These are phyloP conservation scores for Chironomus striatipennis DNA, from an alignment of 1,140 invertebrate genomes.

Conservation along the genomic window DNA sequence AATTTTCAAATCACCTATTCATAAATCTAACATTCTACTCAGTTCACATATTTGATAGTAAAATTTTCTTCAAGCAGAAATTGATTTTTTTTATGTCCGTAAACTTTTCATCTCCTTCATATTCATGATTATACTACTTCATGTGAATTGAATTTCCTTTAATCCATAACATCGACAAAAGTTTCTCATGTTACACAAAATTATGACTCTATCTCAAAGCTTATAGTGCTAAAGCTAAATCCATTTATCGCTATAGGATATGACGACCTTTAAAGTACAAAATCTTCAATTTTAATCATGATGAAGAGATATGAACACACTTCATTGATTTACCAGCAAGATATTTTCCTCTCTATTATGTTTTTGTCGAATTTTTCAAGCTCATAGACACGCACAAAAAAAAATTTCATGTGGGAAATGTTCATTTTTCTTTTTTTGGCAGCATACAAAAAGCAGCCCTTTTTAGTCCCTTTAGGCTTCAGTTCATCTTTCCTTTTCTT, in stretches of 20 bases:
- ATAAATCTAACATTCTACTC: neutral
- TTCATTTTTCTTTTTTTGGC: neutral
- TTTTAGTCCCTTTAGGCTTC: neutral
- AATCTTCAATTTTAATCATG: neutral
- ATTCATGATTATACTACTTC: neutral
- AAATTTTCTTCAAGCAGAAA: conserved; percentile 17
- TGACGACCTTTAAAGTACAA: neutral
- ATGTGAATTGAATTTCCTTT: neutral
- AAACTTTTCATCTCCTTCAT: neutral
- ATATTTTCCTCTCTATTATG: too few relatives aligned
- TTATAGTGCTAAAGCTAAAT: too few relatives aligned
- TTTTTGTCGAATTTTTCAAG: too few relatives aligned
- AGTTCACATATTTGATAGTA: neutral
- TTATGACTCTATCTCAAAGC: too few relatives aligned
- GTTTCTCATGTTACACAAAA: too few relatives aligned
- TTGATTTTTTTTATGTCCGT: neutral
- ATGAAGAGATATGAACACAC: neutral
- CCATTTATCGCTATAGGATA: too few relatives aligned
- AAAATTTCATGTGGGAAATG: neutral
- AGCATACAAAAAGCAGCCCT: neutral
- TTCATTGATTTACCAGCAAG: neutral
- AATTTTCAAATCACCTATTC: too few relatives aligned
- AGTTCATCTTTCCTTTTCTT: neutral
- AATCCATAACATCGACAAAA: too few relatives aligned
- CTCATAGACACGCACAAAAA: neutral